Evolutionary conservation across 2,888 invertebrate species (phyloP).

Genomic region (Oscheius myriophilus): DNA sequence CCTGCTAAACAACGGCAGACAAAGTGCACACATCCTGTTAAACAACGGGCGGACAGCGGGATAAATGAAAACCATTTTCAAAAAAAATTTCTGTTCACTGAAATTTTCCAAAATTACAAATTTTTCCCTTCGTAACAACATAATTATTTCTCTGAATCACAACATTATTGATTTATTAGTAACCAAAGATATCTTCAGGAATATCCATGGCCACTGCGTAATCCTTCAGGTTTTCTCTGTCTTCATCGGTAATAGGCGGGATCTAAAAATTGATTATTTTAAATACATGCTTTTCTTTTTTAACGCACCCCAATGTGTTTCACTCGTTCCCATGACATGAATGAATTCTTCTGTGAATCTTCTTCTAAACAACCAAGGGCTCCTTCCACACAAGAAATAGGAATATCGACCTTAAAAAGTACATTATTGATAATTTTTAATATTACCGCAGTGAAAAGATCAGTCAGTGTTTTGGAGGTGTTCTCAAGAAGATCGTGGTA

Average conservation of each 20-base stretch:
- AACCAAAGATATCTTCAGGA: slow-evolving; percentile 9
- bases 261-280: too few species aligned
- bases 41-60: too few species aligned
- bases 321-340: slow-evolving; percentile 1
- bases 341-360: slow-evolving; percentile 26
- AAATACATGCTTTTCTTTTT: too few species aligned
- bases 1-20: too few species aligned
- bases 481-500: slow-evolving; percentile 22
- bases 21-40: too few species aligned
- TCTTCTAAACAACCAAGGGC: slow-evolving; percentile 15
- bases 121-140: too few species aligned
- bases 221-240: not conserved
- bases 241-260: not conserved
- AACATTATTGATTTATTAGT: not conserved
- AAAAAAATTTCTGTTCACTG: too few species aligned
- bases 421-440: too few species aligned
- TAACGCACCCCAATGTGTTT: not conserved
- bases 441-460: slow-evolving; percentile 15
- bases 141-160: too few species aligned
- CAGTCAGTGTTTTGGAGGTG: not conserved
- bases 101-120: too few species aligned
- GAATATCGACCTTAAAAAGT: slow-evolving; percentile 14
- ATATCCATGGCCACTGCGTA: slow-evolving; percentile 16
- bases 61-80: too few species aligned
- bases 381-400: slow-evolving; percentile 6